Percentiles rank a stretch among this genome's conserved stretches.
These are phyloP conservation scores for Drosophila quadrilineata DNA, from an alignment of 1,140 invertebrate genomes.

Conservation along the genomic window DNA sequence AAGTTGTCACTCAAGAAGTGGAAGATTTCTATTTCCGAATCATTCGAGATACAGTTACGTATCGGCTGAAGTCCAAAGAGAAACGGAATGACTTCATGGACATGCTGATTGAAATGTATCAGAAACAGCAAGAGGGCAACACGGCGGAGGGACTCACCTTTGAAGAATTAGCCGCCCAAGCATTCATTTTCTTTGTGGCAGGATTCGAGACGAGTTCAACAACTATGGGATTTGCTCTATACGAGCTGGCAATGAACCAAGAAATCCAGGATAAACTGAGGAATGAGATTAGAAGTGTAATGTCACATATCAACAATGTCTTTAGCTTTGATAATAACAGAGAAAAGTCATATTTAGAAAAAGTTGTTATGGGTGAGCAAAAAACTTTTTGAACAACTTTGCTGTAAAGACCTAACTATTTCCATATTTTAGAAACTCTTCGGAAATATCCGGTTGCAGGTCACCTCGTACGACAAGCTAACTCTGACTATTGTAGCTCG, in stretches of 20 bases:
- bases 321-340: constrained; percentile 84
- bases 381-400: not conserved
- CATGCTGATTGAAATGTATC: constrained; percentile 82
- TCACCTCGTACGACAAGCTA: constrained; percentile 83
- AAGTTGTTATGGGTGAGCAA: constrained; percentile 83
- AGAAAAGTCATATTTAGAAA: constrained; percentile 85
- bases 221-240: constrained; percentile 84
- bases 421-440: constrained; percentile 84
- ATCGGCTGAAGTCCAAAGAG: constrained; percentile 82
- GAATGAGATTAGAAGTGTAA: constrained; percentile 83
- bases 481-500: constrained; percentile 83
- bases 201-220: constrained; percentile 88
- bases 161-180: constrained; percentile 82
- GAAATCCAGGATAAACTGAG: constrained; percentile 84
- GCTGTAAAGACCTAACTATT: not conserved
- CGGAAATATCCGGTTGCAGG: constrained; percentile 85
- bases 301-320: constrained; percentile 82
- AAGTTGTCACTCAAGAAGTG: constrained; percentile 63
- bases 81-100: constrained; percentile 83
- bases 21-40: constrained; percentile 82
- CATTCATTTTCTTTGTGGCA: constrained; percentile 85
- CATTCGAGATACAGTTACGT: constrained; percentile 81
- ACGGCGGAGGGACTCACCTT: constrained; percentile 45
- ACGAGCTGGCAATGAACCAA: constrained; percentile 84
- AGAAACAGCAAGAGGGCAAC: constrained; percentile 44